Base-by-base conservation (phyloP, 1,140 invertebrate genomes). In the Myzus persicae region DNA sequence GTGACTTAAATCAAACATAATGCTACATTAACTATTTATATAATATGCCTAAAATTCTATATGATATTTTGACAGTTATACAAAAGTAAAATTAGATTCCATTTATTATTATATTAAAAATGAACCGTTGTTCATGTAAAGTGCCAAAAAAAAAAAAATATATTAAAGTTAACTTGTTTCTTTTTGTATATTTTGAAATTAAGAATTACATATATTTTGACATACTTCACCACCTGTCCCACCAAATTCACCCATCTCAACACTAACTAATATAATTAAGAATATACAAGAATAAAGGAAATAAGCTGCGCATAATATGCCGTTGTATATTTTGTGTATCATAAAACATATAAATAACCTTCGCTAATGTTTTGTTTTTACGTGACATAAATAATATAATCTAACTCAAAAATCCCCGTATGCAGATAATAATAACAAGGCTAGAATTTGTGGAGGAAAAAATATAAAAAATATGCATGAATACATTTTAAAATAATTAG, bases 41-140 rank as follows among this genome's bases (percentile, higher is more conserved):
- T 51, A n/a, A 76, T n/a, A 76, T 18, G 31, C 1, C 31, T n/a
- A n/a, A 36, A 76, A n/a, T n/a, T n/a, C 2, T 14, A 59, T 67
- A 31, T 3, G 4, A 59, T 59, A 67, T 67, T n/a, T 67, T 11
- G 11, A 67, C 26, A n/a, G 26, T 76, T 76, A 67, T n/a, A 76
- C 14, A 14, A 76, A n/a, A 76, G n/a, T 76, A 76, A 76, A 76
- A 76, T 76, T n/a, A 76, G 59, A 67, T 76, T 76, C n/a, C 31
- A n/a, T n/a, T 76, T 76, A n/a, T n/a, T 76, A 76, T n/a, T 76
- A n/a, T 76, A n/a, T n/a, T 76, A 76, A 76, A 76, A 76, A 76
- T 76, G 14, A n/a, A n/a, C 31, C 14, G 14, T n/a, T 76, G n/a
- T 76, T 76, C n/a, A 76, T 76, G 14, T n/a, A 76, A n/a, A n/a